Percentiles rank a stretch among this genome's conserved stretches.
phyloP scores from a whole-genome alignment of 2,888 invertebrate species.

The Ophion ellenae region DNA sequence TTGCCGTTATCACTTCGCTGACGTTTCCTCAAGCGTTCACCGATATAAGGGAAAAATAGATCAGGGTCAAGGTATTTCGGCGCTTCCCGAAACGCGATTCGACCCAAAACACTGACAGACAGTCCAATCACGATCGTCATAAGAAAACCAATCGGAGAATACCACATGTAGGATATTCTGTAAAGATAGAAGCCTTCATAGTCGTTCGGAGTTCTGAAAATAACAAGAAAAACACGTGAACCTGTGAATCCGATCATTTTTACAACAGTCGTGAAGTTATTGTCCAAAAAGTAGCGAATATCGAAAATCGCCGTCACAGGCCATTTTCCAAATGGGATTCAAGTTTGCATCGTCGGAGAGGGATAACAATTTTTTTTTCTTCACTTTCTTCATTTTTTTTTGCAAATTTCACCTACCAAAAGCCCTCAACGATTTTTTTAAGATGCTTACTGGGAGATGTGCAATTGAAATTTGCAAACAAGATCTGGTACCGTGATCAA shows the following conservation, averaged over 20 bases:
- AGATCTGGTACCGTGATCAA: too few relatives aligned
- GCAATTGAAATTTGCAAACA: too few relatives aligned
- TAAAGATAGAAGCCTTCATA: constrained; percentile 76
- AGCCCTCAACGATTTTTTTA: too few relatives aligned
- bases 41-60: constrained; percentile 78
- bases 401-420: too few relatives aligned
- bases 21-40: constrained; percentile 70
- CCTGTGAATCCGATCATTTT: neutral
- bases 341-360: too few relatives aligned
- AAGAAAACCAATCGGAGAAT: constrained; percentile 91
- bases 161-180: constrained; percentile 90
- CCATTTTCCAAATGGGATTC: too few relatives aligned
- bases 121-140: constrained; percentile 90
- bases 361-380: too few relatives aligned
- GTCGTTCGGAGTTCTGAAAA: constrained; percentile 67
- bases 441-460: too few relatives aligned
- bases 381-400: too few relatives aligned
- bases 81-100: constrained; percentile 46
- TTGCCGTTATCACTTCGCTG: constrained; percentile 44
- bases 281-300: neutral
- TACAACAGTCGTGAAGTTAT: neutral
- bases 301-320: neutral
- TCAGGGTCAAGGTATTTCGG: constrained; percentile 72
- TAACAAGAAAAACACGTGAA: constrained; percentile 1
- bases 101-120: constrained; percentile 82